A percentile compares a stretch with the other conserved stretches of the same genome.
These are phyloP conservation scores for Physeter macrocephalus DNA, from an alignment of 2,113 vertebrate genomes.

Conservation along the genomic window DNA sequence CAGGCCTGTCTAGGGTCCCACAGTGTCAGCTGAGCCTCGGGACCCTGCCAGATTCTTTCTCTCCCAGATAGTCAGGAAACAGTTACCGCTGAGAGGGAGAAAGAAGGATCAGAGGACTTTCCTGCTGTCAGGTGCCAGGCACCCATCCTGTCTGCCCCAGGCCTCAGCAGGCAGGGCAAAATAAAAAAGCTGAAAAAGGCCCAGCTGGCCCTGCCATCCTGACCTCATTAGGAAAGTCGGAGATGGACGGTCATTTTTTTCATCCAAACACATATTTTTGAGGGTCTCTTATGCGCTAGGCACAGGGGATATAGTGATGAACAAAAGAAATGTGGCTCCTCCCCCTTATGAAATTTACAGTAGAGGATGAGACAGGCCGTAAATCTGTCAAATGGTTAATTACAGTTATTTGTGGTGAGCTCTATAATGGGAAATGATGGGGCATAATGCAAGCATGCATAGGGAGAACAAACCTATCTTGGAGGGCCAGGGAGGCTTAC, in stretches of 20 bases:
- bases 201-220: too few relatives aligned
- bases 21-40: not conserved
- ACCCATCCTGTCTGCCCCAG: not conserved
- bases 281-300: not conserved
- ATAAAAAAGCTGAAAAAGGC: not conserved
- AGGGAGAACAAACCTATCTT: not conserved
- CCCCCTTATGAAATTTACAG: not conserved
- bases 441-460: not conserved
- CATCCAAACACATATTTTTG: not conserved
- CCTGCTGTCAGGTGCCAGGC: not conserved
- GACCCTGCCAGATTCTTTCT: not conserved
- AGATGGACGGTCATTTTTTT: not conserved
- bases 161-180: not conserved
- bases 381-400: not conserved
- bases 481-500: not conserved
- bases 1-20: not conserved
- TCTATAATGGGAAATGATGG: not conserved
- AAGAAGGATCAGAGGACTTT: not conserved
- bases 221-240: not conserved
- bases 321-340: not conserved
- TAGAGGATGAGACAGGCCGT: not conserved
- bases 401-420: not conserved
- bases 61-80: not conserved
- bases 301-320: not conserved
- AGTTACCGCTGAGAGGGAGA: not conserved